Evolutionary conservation across 2,888 invertebrate species (phyloP).

Genomic region (Leucania comma): DNA sequence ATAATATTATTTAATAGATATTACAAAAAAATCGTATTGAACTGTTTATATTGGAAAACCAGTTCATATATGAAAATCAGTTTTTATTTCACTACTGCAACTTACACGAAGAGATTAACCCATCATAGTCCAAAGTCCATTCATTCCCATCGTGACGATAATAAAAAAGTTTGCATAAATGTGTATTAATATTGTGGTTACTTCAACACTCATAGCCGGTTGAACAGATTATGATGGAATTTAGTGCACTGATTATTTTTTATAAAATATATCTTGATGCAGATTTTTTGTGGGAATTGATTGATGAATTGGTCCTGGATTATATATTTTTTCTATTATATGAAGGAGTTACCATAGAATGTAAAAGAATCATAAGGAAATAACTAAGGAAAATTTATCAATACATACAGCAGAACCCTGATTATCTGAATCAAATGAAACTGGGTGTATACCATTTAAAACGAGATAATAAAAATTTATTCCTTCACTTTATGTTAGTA

Average conservation of each 20-base stretch:
- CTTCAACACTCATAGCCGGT: not conserved
- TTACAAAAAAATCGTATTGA: not conserved
- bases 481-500: not conserved
- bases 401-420: too few relatives aligned
- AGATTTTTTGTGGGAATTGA: too few relatives aligned
- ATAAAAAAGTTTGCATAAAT: not conserved
- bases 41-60: not conserved
- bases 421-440: too few relatives aligned
- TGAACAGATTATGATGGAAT: not conserved
- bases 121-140: conserved; percentile 17
- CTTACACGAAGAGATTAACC: not conserved
- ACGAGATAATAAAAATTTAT: too few relatives aligned
- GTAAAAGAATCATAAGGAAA: not conserved
- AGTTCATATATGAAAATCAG: not conserved
- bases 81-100: not conserved
- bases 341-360: not conserved
- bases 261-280: too few relatives aligned
- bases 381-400: not conserved
- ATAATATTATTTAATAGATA: not conserved
- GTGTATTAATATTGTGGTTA: not conserved
- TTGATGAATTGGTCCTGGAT: not conserved
- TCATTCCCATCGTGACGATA: not conserved
- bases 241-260: not conserved
- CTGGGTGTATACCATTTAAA: too few relatives aligned
- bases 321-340: not conserved